Percentiles rank a stretch among this genome's conserved stretches.
phyloP scores from a whole-genome alignment of 2,797 vertebrate genomes.

The Oryzias sinensis region DNA sequence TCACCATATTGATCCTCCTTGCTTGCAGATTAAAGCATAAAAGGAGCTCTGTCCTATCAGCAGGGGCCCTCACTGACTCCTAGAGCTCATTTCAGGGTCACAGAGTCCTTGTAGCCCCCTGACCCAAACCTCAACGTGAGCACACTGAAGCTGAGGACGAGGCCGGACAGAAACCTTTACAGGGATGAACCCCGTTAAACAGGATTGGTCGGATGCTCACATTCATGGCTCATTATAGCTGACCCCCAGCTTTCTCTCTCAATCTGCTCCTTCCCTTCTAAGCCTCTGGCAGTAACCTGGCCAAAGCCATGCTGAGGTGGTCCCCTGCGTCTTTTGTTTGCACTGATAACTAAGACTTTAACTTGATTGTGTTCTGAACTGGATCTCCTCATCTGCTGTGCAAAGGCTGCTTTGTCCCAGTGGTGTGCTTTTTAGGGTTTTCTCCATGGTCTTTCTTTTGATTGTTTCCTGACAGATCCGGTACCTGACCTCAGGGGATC shows the following conservation, averaged over 20 bases:
- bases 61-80: constrained; percentile 83
- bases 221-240: constrained; percentile 80
- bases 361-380: constrained; percentile 67
- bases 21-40: constrained; percentile 94
- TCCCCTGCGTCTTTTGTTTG: constrained; percentile 77
- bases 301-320: constrained; percentile 79
- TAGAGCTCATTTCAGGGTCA: constrained; percentile 90
- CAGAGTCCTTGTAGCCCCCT: constrained; percentile 86
- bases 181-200: constrained; percentile 91
- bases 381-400: constrained; percentile 60
- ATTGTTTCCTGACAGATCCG: constrained; percentile 12
- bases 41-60: constrained; percentile 84
- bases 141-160: constrained; percentile 72
- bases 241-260: constrained; percentile 67
- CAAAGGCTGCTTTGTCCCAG: constrained; percentile 51
- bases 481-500: background rate
- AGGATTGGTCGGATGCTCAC: constrained; percentile 88
- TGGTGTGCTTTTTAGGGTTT: constrained; percentile 53
- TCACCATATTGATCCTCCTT: constrained; percentile 90
- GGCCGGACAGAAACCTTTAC: constrained; percentile 76
- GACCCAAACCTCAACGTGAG: constrained; percentile 80
- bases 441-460: constrained; percentile 33
- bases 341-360: constrained; percentile 62
- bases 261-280: constrained; percentile 43
- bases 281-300: constrained; percentile 56